Percentiles rank a stretch among this genome's conserved stretches.
Evolutionary conservation across 37 sponge, comb jelly and placozoan genomes (phyloP).

Genomic region (Geodia barretti): DNA sequence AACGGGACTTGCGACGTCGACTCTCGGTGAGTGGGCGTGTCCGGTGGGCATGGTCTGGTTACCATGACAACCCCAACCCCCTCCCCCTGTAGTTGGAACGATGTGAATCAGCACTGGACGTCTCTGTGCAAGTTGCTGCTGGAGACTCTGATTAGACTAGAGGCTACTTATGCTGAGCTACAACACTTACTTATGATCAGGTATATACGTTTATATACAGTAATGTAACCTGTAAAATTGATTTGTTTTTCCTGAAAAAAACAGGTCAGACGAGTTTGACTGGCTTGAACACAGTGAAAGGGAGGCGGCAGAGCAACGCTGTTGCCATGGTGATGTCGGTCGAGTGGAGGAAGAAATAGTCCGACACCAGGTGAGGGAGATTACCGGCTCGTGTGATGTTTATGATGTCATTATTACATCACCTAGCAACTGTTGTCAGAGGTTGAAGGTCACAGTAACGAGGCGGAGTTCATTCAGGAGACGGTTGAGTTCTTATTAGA

Average conservation of each 20-base stretch:
- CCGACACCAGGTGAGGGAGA: slow-evolving; percentile 29
- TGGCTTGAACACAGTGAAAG: slow-evolving; percentile 49
- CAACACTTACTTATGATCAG: slow-evolving; percentile 40
- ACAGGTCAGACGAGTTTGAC: slow-evolving; percentile 56
- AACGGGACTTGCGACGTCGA: slow-evolving; percentile 77
- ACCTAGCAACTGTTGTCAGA: slow-evolving; percentile 29
- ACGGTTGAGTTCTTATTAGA: slow-evolving; percentile 47
- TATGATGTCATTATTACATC: background rate
- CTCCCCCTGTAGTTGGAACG: slow-evolving; percentile 39
- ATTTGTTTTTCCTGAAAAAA: too few relatives aligned
- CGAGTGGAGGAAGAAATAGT: slow-evolving; percentile 45
- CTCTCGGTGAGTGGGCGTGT: slow-evolving; percentile 45
- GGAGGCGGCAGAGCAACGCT: background rate
- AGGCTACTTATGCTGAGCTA: slow-evolving; percentile 47
- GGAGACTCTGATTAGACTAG: slow-evolving; percentile 54
- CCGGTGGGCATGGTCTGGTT: background rate
- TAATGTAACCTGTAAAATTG: too few relatives aligned
- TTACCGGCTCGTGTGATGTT: background rate
- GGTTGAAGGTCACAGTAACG: slow-evolving; percentile 20
- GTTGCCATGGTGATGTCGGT: slow-evolving; percentile 28
- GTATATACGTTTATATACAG: too few relatives aligned
- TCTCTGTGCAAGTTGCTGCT: slow-evolving; percentile 53
- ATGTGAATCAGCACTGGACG: slow-evolving; percentile 64
- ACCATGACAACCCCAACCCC: background rate
- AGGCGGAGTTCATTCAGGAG: slow-evolving; percentile 23